Evolutionary conservation across 1,140 invertebrate species (phyloP), one percentile per base, ranked within the genome.

Genomic region (Macrosteles quadrilineatus): DNA sequence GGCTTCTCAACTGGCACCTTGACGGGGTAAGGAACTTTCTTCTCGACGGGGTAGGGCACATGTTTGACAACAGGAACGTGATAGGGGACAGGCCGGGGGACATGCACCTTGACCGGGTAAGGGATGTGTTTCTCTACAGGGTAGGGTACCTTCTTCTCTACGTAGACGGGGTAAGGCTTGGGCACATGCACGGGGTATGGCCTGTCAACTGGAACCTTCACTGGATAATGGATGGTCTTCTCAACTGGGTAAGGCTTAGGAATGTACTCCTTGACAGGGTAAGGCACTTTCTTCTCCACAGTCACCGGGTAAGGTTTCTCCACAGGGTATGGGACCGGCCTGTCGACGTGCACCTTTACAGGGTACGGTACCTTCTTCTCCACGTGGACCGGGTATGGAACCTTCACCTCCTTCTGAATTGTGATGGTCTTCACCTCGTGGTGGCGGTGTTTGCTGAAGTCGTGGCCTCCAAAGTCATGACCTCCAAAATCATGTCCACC

Each of bases 111-210:
- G 32, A 75, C 72, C 1, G 74, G 75, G 32, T 73, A 72, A 31
- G 85, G 84, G 40, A 91, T 87, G 40, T 40, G 63, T 45, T 66
- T 66, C 76, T 89, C 89, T 4, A 88, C 85, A 43, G 85, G 83
- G 78, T 86, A 85, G 73, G 85, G 85, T 69, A 88, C 81, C 74
- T 85, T 83, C 77, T 89, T 88, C 73, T 90, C 87, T 0, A 88
- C 86, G 0, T 85, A 79, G 1, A 88, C 86, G 12, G 85, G 73
- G 79, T 86, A 87, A 73, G 90, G 89, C 68, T 91, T 83, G 14
- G 80, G 81, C n/a, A 84, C 81, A 43, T 68, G 68, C 1, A 75
- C 73, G 9, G 90, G 88, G 32, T 43, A 32, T n/a, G 68, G 68
- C 36, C 68, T 59, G 23, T 63, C 57, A 2, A 69, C 68, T 1